Evolutionary conservation across 1,140 invertebrate genomes (phyloP).

Genomic region (Tetragonula clypearis): DNA sequence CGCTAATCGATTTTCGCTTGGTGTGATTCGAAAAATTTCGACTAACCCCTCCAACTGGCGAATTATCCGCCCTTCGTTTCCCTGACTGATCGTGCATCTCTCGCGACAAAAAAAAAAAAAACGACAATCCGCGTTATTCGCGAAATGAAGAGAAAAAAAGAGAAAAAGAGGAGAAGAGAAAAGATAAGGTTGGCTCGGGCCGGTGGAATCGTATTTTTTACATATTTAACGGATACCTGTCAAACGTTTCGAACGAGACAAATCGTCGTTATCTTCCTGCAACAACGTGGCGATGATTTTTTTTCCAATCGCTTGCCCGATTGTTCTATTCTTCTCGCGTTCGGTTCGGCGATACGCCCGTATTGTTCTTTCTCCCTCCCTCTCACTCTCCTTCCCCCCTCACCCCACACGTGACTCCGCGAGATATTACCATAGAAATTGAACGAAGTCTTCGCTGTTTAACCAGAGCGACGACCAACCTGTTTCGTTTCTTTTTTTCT

Average conservation of each 20-base stretch:
- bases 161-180: background rate
- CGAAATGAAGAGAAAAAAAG: too few relatives aligned
- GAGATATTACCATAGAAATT: slow-evolving; percentile 49
- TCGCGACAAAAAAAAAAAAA: background rate
- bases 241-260: slow-evolving; percentile 19
- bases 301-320: slow-evolving; percentile 33
- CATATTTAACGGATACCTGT: slow-evolving; percentile 62
- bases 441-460: slow-evolving; percentile 32
- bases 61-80: background rate
- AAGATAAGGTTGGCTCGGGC: background rate
- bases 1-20: slow-evolving; percentile 9
- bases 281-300: background rate
- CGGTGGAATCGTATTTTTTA: slow-evolving; percentile 42
- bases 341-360: background rate
- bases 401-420: background rate
- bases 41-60: background rate
- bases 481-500: background rate
- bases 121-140: background rate
- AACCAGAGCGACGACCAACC: slow-evolving; percentile 6
- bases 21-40: slow-evolving; percentile 30
- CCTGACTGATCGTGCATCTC: too few relatives aligned
- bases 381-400: too few relatives aligned
- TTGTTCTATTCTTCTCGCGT: slow-evolving; percentile 9
- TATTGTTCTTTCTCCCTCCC: background rate
- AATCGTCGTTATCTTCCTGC: slow-evolving; percentile 31